Percentiles rank a stretch among this genome's conserved stretches.
These are phyloP conservation scores for Callaeas wilsoni DNA, from an alignment of 2,113 vertebrate species.

Conservation along the genomic window DNA sequence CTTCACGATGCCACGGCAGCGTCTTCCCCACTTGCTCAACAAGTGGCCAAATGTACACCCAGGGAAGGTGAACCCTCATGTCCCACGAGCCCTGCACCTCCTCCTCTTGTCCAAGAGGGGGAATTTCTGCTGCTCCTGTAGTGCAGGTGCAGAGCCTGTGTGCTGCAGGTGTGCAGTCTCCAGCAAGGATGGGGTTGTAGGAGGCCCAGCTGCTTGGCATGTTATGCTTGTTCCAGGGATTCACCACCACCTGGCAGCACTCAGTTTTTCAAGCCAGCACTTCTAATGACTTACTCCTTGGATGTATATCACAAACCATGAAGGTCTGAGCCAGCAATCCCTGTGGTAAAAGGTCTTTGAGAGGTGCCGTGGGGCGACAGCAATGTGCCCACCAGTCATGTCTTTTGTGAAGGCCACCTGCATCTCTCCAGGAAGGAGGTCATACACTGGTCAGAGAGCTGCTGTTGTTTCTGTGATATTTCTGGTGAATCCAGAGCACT, in stretches of 20 bases:
- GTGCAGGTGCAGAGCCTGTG: not conserved
- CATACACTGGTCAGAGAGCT: accelerated
- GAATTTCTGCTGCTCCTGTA: accelerated
- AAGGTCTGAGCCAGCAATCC: not conserved
- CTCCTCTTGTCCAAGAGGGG: not conserved
- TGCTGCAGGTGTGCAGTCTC: not conserved
- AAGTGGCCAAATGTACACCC: not conserved
- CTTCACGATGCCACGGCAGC: accelerated
- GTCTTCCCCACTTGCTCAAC: not conserved
- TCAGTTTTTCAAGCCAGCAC: not conserved
- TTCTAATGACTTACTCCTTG: accelerated
- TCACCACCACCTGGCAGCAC: not conserved
- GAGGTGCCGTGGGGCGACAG: not conserved
- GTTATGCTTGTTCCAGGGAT: not conserved
- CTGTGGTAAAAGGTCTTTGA: not conserved
- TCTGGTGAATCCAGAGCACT: not conserved
- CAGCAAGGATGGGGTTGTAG: not conserved
- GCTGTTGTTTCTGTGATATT: not conserved
- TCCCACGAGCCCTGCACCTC: not conserved
- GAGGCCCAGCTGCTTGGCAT: accelerated
- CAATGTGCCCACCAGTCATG: not conserved
- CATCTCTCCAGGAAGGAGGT: not conserved
- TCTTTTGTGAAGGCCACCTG: not conserved
- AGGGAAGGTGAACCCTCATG: accelerated
- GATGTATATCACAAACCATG: accelerated